These are phyloP conservation scores for Cosmopolites sordidus DNA, from an alignment of 2,888 invertebrate species.

Conservation along the genomic window DNA sequence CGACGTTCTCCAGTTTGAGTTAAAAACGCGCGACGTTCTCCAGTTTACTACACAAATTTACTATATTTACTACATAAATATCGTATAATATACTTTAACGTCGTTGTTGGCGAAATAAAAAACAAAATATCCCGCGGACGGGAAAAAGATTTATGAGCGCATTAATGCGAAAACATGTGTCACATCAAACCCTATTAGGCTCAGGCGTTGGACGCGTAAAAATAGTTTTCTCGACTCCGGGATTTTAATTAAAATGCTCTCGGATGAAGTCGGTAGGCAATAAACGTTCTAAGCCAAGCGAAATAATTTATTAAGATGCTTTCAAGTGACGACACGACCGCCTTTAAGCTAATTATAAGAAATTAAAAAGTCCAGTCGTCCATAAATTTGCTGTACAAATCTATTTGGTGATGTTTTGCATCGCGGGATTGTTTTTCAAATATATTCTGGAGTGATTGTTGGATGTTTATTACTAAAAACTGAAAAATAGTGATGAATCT, in stretches of 20 bases:
- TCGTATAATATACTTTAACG: too few species aligned
- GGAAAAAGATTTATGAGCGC: constrained; percentile 1
- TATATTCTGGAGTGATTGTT: too few species aligned
- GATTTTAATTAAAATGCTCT: neutral
- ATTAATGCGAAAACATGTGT: constrained; percentile 5
- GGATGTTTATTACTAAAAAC: too few species aligned
- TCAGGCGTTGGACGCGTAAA: neutral
- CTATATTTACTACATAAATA: too few species aligned
- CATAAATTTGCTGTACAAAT: constrained; percentile 37
- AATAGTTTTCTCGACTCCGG: neutral
- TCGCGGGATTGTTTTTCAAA: neutral
- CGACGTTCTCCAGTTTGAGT: too few species aligned
- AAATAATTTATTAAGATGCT: constrained; percentile 27
- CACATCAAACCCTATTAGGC: neutral
- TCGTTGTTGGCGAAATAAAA: too few species aligned
- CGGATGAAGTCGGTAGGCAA: constrained; percentile 4
- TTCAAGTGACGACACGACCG: constrained; percentile 25
- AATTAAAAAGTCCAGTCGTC: constrained; percentile 40
- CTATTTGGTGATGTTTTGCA: neutral
- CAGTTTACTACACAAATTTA: too few species aligned
- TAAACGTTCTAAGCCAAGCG: constrained; percentile 24
- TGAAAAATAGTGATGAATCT: too few species aligned
- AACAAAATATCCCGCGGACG: too few species aligned
- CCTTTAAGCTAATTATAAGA: constrained; percentile 34
- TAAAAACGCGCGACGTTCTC: too few species aligned